Percentiles rank a stretch among this genome's conserved stretches.
These are phyloP conservation scores for Leptobrachium ailaonicum DNA, from an alignment of 2,113 vertebrate genomes.

Conservation along the genomic window DNA sequence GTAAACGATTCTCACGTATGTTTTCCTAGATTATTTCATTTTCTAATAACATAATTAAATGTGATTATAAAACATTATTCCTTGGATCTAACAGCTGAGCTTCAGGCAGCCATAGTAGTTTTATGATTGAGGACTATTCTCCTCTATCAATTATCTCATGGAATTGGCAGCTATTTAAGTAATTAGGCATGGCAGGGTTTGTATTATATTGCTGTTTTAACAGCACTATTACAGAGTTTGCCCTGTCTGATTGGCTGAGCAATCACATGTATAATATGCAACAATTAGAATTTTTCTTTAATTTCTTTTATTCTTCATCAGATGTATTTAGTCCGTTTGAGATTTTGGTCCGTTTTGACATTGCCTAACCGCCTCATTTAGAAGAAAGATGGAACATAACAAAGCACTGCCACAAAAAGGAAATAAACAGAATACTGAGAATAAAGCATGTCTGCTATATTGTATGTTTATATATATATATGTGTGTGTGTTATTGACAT, in stretches of 20 bases:
- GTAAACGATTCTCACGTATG: slow-evolving; percentile 11
- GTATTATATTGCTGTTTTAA: slow-evolving; percentile 21
- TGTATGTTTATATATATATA: too few species aligned
- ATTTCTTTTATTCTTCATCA: background rate
- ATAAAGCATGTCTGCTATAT: too few species aligned
- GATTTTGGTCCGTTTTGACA: too few species aligned
- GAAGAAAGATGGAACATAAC: too few species aligned
- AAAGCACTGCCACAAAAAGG: too few species aligned
- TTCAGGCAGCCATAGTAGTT: slow-evolving; percentile 32
- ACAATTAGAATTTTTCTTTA: slow-evolving; percentile 19
- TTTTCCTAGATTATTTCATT: slow-evolving; percentile 30
- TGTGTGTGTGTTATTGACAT: too few species aligned
- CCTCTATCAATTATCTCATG: slow-evolving; percentile 44
- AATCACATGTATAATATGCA: slow-evolving; percentile 26
- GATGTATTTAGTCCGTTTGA: background rate
- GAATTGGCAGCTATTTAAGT: slow-evolving; percentile 43
- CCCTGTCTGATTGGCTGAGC: slow-evolving; percentile 18
- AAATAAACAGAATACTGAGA: too few species aligned
- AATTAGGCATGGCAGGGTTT: slow-evolving; percentile 46
- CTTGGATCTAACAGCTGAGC: slow-evolving; percentile 30
- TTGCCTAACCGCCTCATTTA: too few species aligned
- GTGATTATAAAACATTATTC: slow-evolving; percentile 37
- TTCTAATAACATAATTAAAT: slow-evolving; percentile 45
- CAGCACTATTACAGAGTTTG: slow-evolving; percentile 16
- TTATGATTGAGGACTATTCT: slow-evolving; percentile 36